Evolutionary conservation across 2,113 vertebrate species (phyloP).

Genomic region (Tichodroma muraria): DNA sequence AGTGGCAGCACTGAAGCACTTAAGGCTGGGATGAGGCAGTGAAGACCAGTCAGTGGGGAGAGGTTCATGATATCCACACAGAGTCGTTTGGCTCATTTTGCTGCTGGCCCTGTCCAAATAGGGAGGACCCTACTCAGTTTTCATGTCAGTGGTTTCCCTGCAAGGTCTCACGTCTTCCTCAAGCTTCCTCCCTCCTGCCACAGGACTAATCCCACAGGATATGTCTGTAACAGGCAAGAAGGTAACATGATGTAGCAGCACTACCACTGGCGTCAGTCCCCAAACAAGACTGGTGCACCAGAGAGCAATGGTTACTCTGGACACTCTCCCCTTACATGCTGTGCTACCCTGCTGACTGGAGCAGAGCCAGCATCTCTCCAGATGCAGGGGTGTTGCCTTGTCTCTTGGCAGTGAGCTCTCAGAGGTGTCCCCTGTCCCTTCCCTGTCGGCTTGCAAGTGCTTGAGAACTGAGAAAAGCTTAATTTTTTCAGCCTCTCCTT

Average conservation of each 20-base stretch:
- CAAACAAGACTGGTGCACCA: background rate
- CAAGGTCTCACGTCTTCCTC: background rate
- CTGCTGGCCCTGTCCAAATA: fast-evolving
- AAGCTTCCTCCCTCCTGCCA: background rate
- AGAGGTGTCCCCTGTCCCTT: background rate
- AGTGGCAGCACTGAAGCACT: background rate
- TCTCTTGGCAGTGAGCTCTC: background rate
- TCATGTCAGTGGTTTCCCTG: background rate
- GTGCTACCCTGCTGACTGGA: background rate
- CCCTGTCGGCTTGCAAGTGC: background rate
- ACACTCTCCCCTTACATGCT: background rate
- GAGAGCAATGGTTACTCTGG: background rate
- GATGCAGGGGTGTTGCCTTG: fast-evolving
- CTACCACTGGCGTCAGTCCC: fast-evolving
- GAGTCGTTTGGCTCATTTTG: background rate
- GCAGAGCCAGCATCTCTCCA: background rate
- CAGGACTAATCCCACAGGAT: background rate
- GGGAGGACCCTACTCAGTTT: background rate
- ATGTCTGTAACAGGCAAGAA: background rate
- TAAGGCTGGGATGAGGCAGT: background rate
- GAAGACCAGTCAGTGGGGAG: background rate
- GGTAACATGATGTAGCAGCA: background rate
- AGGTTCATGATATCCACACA: background rate
- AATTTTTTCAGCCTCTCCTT: background rate
- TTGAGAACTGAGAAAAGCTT: background rate